A percentile compares a stretch with the other conserved stretches of the same genome.
Evolutionary conservation across 2,113 vertebrate species (phyloP).

Genomic region (Corythoichthys haematopterus): DNA sequence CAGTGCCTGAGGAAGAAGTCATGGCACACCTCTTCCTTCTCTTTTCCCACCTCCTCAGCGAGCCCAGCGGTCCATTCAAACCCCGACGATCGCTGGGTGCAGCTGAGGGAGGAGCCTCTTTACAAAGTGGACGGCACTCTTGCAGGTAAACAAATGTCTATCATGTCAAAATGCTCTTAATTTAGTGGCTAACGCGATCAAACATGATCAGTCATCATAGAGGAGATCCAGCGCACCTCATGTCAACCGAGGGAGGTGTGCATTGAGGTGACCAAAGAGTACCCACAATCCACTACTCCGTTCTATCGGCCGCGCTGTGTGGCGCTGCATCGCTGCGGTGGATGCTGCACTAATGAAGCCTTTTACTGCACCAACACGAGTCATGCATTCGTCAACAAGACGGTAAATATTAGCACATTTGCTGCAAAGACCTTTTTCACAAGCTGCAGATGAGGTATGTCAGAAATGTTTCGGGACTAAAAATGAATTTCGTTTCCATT

Average conservation of each 20-base stretch:
- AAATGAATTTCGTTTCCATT: too few relatives aligned
- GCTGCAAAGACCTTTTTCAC: not conserved
- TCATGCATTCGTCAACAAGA: conserved; percentile 65
- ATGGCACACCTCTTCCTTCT: conserved; percentile 26
- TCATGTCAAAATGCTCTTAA: not conserved
- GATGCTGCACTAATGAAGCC: conserved; percentile 67
- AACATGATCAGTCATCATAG: conserved; percentile 61
- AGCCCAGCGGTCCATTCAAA: conserved; percentile 18
- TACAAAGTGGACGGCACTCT: conserved; percentile 50
- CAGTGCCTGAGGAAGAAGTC: conserved; percentile 59
- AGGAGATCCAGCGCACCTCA: conserved; percentile 61
- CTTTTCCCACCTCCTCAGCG: conserved; percentile 29
- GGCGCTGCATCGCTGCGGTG: conserved; percentile 68
- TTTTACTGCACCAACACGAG: conserved; percentile 68
- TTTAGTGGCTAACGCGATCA: not conserved
- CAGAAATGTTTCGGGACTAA: not conserved
- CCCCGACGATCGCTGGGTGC: conserved; percentile 44
- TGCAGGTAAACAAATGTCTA: conserved; percentile 33
- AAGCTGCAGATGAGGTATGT: not conserved
- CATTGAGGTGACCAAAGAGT: conserved; percentile 68
- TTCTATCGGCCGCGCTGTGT: conserved; percentile 69
- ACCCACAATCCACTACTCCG: conserved; percentile 65
- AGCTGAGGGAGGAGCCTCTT: conserved; percentile 39
- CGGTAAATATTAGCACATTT: conserved; percentile 44
- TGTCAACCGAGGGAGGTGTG: conserved; percentile 72